Conservation (phyloP, 2,113 vertebrate genomes). For the Phyllopteryx taeniolatus region DNA sequence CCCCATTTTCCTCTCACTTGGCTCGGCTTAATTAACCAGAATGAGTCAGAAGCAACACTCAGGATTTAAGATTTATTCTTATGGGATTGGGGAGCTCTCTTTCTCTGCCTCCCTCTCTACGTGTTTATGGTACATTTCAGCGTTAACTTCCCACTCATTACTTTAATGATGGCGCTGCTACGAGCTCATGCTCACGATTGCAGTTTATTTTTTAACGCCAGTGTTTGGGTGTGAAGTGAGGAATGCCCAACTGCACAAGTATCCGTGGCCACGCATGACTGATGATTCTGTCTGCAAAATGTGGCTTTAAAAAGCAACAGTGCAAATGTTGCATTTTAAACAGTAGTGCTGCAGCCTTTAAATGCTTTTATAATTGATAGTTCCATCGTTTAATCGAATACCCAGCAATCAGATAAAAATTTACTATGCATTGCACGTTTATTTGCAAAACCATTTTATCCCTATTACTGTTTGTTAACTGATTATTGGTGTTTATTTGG, state of each 20-base stretch:
- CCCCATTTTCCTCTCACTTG: conserved; percentile 64
- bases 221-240: conserved; percentile 51
- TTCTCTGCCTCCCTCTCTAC: conserved; percentile 19
- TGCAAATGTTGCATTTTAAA: not conserved
- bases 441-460: no score
- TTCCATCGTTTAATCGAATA: no score
- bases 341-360: no score
- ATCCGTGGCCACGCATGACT: conserved; percentile 41
- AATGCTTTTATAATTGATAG: no score
- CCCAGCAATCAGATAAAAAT: no score
- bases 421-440: no score
- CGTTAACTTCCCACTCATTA: conserved; percentile 67
- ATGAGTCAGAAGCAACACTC: conserved; percentile 66
- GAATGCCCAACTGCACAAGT: conserved; percentile 24
- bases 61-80: conserved; percentile 66
- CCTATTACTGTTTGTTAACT: no score
- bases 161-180: conserved; percentile 65
- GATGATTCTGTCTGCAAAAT: conserved; percentile 19
- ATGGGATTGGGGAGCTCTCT: conserved; percentile 60
- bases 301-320: conserved; percentile 1
- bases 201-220: conserved; percentile 52
- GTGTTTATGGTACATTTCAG: conserved; percentile 59
- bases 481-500: no score
- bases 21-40: conserved; percentile 70
- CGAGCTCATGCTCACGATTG: conserved; percentile 54